These are phyloP conservation scores for Paramormyrops hopkinsi DNA, from an alignment of 2,797 vertebrate species.

Conservation along the genomic window DNA sequence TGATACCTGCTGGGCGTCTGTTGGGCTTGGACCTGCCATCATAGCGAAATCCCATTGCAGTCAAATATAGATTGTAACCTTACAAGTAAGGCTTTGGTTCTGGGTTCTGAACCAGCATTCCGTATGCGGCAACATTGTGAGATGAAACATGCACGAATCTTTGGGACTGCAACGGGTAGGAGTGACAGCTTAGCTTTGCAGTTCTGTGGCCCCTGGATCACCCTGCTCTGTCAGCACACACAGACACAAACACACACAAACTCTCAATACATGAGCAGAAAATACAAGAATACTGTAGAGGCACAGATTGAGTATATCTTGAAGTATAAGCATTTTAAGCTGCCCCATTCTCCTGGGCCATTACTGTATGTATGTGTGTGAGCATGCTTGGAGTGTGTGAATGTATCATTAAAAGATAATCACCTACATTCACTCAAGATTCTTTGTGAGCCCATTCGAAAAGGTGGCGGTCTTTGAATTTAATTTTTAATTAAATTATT, in stretches of 20 bases:
- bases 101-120: background rate
- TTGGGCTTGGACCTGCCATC: background rate
- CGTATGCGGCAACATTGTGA: background rate
- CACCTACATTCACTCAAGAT: background rate
- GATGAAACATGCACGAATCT: background rate
- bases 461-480: background rate
- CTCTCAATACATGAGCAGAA: background rate
- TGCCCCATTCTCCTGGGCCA: conserved; percentile 15
- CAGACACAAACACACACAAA: background rate
- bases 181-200: background rate
- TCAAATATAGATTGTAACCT: background rate
- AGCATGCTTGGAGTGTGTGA: background rate
- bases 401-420: background rate
- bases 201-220: background rate
- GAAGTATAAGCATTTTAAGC: conserved; percentile 18
- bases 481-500: background rate
- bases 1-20: background rate
- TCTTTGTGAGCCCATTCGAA: background rate
- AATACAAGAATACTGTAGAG: background rate
- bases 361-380: background rate
- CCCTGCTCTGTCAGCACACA: background rate
- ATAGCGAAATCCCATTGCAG: background rate
- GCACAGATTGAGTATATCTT: background rate
- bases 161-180: background rate
- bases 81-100: background rate